Evolutionary conservation across 2,888 invertebrate species (phyloP), one percentile per base, ranked within the genome.

Genomic region (Volucella zonaria): DNA sequence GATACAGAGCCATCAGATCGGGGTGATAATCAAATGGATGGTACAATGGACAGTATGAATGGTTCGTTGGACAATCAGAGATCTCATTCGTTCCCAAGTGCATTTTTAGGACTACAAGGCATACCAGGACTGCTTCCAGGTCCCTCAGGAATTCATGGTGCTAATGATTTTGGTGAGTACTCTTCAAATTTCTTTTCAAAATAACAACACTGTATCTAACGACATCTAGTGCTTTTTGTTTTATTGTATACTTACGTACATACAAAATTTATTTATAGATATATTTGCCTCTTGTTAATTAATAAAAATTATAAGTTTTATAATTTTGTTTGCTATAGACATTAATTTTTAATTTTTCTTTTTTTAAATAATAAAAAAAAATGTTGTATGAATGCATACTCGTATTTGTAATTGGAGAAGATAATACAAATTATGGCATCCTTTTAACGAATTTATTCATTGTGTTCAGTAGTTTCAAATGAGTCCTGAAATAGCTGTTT

Each of bases 151-250:
- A 95, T 97, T 92, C 96, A 94, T 89, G 94, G 94, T 90, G 93
- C 96, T 92, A 95, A 95, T 92, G 96, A 95, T 92, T 96, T 96
- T 93, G 96, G 96, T 96, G 93, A 95, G 95, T 95, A 70, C 23
- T 11, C 3, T 49, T 6, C 52, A 31, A 1, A 62, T 61, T 47
- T n/a, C 54, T 64, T 62, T 64, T 23, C 1, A 14, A 11, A 12
- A 40, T 8, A 38, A n/a, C 38, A 31, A 40, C 58, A 58, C 14
- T 40, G 56, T 58, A 47, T 38, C 23, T 71, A 58, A 40, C 38
- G 18, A 18, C 51, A 40, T 71, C 12, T 15, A 62, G 49, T 66
- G 49, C 31, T 6, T 31, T 31, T 31, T 6, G 3, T 31, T 23
- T 23, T 31, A 31, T 31, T 31, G 31, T 31, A 2, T 23, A 23